Evolutionary conservation across 2,888 invertebrate species (phyloP).

Genomic region (Ephialtes manifestator): DNA sequence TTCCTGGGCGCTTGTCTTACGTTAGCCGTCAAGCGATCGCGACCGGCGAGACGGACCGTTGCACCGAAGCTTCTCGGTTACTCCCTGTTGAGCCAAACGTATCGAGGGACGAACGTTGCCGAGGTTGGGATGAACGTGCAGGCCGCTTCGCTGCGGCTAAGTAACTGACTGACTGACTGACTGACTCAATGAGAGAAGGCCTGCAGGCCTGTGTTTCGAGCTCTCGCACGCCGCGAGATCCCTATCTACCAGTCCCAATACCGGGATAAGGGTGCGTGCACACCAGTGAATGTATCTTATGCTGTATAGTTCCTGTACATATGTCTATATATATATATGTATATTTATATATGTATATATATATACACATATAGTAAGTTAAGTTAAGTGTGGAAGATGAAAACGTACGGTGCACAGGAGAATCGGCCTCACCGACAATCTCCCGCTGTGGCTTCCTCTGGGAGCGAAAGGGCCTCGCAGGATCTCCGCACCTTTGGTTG

Average conservation of each 20-base stretch:
- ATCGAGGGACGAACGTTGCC: conserved; percentile 20
- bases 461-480: conserved; percentile 47
- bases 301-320: neutral
- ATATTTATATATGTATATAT: neutral
- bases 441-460: conserved; percentile 68
- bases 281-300: conserved; percentile 70
- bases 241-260: conserved; percentile 79
- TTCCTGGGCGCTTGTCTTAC: neutral
- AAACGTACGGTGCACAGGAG: conserved; percentile 36
- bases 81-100: conserved; percentile 33
- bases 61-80: conserved; percentile 47
- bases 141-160: conserved; percentile 81
- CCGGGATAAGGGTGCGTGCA: conserved; percentile 81
- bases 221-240: conserved; percentile 79
- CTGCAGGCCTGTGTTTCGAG: conserved; percentile 71
- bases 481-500: conserved; percentile 44
- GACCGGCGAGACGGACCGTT: conserved; percentile 52
- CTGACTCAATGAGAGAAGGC: conserved; percentile 83
- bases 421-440: conserved; percentile 60
- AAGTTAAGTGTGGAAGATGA: conserved; percentile 10
- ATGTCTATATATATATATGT: conserved; percentile 11
- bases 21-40: conserved; percentile 41
- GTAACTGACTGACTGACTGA: conserved; percentile 83
- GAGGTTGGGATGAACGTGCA: conserved; percentile 68
- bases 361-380: conserved; percentile 6